A percentile compares a stretch with the other conserved stretches of the same genome.
phyloP scores from a whole-genome alignment of 2,113 vertebrate species.

The Poicephalus gulielmi region DNA sequence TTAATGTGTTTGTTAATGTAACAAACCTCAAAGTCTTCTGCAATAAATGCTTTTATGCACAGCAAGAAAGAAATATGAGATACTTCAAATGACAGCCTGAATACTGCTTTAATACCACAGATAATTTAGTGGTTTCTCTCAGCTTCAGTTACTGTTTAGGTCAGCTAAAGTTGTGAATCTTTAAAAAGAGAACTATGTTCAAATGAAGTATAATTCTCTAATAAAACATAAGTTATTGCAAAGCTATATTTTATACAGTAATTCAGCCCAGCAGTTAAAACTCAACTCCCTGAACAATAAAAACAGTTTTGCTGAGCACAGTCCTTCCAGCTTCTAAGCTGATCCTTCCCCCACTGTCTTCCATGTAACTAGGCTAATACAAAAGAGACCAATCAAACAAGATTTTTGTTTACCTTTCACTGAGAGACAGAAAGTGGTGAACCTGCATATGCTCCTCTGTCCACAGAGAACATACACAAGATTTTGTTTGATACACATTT shows the following conservation, averaged over 20 bases:
- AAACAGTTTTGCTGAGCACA: neutral
- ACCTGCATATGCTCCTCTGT: neutral
- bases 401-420: conserved; percentile 26
- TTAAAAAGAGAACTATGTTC: neutral
- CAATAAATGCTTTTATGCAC: conserved; percentile 8
- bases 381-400: conserved; percentile 32
- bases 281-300: conserved; percentile 13
- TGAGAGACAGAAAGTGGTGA: conserved; percentile 8
- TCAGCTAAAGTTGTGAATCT: conserved; percentile 30
- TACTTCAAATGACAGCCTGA: conserved; percentile 20
- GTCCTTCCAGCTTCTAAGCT: neutral
- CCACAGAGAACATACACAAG: neutral
- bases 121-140: conserved; percentile 11
- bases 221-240: neutral
- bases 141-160: conserved; percentile 22
- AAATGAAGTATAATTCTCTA: conserved; percentile 18
- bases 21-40: conserved; percentile 1
- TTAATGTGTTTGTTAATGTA: conserved; percentile 17
- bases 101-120: neutral
- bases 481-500: conserved; percentile 59
- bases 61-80: conserved; percentile 18
- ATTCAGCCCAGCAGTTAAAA: conserved; percentile 39
- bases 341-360: conserved; percentile 21
- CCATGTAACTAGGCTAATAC: neutral
- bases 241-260: conserved; percentile 1